Conservation (phyloP, 2,888 invertebrate species). For the Odontocerum albicorne region DNA sequence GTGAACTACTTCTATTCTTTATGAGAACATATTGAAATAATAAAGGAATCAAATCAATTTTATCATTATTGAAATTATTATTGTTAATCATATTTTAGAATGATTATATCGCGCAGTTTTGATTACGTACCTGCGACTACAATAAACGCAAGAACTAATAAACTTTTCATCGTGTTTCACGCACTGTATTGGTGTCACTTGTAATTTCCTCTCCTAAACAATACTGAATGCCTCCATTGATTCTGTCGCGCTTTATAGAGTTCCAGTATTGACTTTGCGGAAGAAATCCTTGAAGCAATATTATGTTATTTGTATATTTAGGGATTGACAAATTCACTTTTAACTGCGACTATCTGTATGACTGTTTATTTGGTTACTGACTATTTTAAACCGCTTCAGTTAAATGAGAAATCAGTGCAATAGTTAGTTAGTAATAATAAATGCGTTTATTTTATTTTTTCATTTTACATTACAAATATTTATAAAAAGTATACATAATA, state of each 20-base stretch:
- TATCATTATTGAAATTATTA: too few species aligned
- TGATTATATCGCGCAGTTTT: too few species aligned
- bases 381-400: too few species aligned
- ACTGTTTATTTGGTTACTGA: background rate
- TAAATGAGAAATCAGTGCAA: too few species aligned
- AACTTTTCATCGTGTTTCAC: conserved; percentile 50
- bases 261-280: conserved; percentile 22
- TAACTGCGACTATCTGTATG: background rate
- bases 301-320: conserved; percentile 20
- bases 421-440: too few species aligned
- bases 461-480: too few species aligned
- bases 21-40: too few species aligned
- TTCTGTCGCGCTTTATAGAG: conserved; percentile 20
- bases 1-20: too few species aligned
- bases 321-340: conserved; percentile 28
- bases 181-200: conserved; percentile 27
- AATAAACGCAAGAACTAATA: conserved; percentile 47
- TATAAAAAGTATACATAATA: too few species aligned
- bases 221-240: conserved; percentile 41
- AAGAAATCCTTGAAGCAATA: conserved; percentile 31
- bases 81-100: too few species aligned
- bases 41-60: too few species aligned
- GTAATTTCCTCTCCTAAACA: conserved; percentile 4
- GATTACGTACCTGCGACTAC: conserved; percentile 51
- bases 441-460: too few species aligned